Evolutionary conservation across 2,888 invertebrate genomes (phyloP).

Genomic region (Lypha dubia): DNA sequence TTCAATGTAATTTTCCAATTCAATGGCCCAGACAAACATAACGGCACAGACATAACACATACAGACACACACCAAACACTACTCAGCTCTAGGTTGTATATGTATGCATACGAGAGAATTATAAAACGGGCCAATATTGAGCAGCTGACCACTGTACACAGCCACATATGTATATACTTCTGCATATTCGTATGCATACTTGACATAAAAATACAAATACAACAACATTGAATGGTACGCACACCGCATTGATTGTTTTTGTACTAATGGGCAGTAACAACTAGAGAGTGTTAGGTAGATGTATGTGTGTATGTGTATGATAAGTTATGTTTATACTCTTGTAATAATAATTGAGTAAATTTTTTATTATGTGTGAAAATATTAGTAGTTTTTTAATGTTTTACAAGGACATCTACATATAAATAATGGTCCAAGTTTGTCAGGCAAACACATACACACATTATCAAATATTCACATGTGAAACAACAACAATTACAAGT

Average conservation of each 20-base stretch:
- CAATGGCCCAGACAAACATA: constrained; percentile 73
- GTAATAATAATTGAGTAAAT: constrained; percentile 23
- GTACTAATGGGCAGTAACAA: not conserved
- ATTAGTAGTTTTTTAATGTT: constrained; percentile 50
- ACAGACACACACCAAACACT: no score
- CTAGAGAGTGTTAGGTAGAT: not conserved
- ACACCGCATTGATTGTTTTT: no score
- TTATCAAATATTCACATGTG: not conserved
- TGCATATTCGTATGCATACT: not conserved
- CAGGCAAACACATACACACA: constrained; percentile 7
- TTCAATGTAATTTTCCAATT: constrained; percentile 77
- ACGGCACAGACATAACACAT: constrained; percentile 15
- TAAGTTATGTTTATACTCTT: constrained; percentile 28
- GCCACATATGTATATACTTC: not conserved
- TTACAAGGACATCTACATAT: constrained; percentile 52
- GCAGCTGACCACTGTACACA: not conserved
- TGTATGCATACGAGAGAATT: constrained; percentile 4
- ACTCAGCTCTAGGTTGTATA: not conserved
- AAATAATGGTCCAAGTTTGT: constrained; percentile 37
- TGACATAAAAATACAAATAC: constrained; percentile 34
- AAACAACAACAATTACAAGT: not conserved
- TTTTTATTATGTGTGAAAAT: constrained; percentile 57
- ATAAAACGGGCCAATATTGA: constrained; percentile 16
- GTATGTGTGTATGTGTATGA: constrained; percentile 2
- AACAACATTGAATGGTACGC: no score